Evolutionary conservation across 2,888 invertebrate genomes (phyloP), one percentile per base, ranked within the genome.

Genomic region (Epinotia brunnichana): DNA sequence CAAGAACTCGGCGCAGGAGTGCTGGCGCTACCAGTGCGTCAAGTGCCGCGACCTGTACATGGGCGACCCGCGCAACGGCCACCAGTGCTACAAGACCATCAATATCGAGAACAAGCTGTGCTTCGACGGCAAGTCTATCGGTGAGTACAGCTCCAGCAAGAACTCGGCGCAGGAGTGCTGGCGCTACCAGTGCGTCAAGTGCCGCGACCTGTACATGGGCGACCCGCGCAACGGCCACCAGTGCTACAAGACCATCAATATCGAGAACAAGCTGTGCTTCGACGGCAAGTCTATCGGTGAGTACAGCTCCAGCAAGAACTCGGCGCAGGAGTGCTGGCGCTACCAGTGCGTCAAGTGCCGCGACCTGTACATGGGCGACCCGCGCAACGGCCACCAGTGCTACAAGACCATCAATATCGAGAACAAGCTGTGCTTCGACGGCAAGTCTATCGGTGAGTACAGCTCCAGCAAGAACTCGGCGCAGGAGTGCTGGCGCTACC

Each of bases 51-150:
- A 29, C 29, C 29, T 29, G 29, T 29, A 29, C 29, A 29, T 29
- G 29, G 29, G 29, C 3, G 29, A 29, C 29, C 29, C 29, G 29
- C 29, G 29, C 29, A 29, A 29, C 29, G 29, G 29, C 29, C 29
- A 29, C 29, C 29, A 29, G 29, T 29, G 29, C 29, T 29, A 29
- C 57, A 29, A 29, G 29, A 29, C 29, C 77, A 99, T 99, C 89
- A 99, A 99, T 88, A 99, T 99, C 0, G 97, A 98, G 87, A 97
- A 96, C 82, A 97, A 98, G 92, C 89, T 95, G 77, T 95, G 96
- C 57, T 96, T 97, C 82, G 48, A 95, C 95, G 2, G 94, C 95
- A 29, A 29, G 29, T 29, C 29, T 29, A 29, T 29, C 29, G 29
- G 29, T 29, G 29, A 29, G 29, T 29, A 29, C 15, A 94, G 94